Percentiles rank a stretch among this genome's conserved stretches.
Evolutionary conservation across 35 echinoderm and acorn worm species (phyloP).

Genomic region (Apostichopus parvimensis): DNA sequence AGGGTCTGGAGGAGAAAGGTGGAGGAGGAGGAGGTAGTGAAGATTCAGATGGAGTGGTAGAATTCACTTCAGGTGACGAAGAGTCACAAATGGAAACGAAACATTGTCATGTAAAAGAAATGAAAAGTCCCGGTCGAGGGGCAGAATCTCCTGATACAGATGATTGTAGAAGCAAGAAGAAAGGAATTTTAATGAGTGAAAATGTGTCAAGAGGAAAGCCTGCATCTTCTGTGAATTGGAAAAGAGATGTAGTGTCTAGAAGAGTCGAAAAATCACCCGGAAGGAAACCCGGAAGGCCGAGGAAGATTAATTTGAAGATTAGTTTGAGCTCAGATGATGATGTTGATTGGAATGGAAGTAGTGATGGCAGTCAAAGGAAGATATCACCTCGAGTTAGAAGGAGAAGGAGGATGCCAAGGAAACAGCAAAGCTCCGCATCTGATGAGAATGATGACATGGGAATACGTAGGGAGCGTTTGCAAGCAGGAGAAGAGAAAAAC

Average conservation of each 20-base stretch:
- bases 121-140: background rate
- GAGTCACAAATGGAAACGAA: background rate
- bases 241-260: background rate
- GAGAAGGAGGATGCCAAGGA: background rate
- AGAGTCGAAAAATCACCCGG: background rate
- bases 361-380: background rate
- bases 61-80: background rate
- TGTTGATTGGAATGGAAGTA: too few species aligned
- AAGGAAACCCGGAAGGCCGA: background rate
- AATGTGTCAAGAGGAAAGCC: background rate
- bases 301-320: background rate
- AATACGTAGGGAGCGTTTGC: background rate
- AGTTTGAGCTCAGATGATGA: too few species aligned
- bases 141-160: background rate
- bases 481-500: too few species aligned
- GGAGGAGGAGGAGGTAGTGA: background rate
- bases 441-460: background rate
- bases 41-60: background rate
- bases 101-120: background rate
- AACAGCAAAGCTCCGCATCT: background rate
- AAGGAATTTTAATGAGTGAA: background rate
- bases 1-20: background rate
- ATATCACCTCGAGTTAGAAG: background rate
- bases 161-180: background rate
- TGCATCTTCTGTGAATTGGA: background rate